phyloP scores from a whole-genome alignment of 2,888 invertebrate genomes.

The Cryptophagus acutangulus region DNA sequence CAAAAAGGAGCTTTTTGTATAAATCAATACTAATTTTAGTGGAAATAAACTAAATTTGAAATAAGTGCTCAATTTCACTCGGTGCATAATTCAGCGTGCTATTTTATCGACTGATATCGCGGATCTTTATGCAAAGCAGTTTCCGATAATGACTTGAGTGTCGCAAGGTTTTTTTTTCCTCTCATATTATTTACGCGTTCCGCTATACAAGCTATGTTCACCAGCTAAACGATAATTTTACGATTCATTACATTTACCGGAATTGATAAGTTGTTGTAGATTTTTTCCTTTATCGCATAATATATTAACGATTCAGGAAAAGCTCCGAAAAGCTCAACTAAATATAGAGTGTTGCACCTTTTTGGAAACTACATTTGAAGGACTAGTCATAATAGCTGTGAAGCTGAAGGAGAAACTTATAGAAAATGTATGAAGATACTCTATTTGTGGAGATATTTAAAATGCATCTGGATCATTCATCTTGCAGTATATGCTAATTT shows the following conservation, averaged over 20 bases:
- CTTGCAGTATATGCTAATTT: neutral
- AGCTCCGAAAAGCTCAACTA: no score
- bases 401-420: no score
- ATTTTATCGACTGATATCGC: slow-evolving; percentile 42
- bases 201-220: slow-evolving; percentile 22
- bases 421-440: no score
- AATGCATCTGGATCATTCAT: no score
- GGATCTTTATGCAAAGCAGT: slow-evolving; percentile 49
- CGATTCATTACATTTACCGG: slow-evolving; percentile 47
- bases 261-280: slow-evolving; percentile 44
- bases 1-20: slow-evolving; percentile 34
- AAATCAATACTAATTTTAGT: slow-evolving; percentile 44
- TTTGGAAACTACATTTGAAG: no score
- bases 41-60: slow-evolving; percentile 29
- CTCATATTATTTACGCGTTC: slow-evolving; percentile 44
- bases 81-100: slow-evolving; percentile 34
- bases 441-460: no score
- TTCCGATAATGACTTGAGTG: slow-evolving; percentile 46
- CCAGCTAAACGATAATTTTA: slow-evolving; percentile 46
- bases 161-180: slow-evolving; percentile 41
- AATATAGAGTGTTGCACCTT: no score
- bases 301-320: no score
- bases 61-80: slow-evolving; percentile 41
- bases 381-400: no score
- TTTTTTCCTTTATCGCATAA: slow-evolving; percentile 31